phyloP scores from a whole-genome alignment of 2,888 invertebrate genomes.

The Cosmia pyralina region DNA sequence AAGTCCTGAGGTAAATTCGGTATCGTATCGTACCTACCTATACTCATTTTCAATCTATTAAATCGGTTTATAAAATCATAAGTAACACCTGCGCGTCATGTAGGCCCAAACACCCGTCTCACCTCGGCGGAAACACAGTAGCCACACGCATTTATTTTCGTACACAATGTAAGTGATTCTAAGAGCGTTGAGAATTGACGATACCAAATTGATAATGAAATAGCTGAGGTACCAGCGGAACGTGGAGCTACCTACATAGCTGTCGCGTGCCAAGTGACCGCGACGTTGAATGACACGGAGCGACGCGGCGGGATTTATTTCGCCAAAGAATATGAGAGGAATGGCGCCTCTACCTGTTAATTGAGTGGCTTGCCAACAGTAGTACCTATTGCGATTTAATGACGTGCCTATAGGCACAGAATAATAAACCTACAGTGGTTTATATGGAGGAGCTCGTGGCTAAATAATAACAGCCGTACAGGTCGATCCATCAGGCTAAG shows the following conservation, averaged over 20 bases:
- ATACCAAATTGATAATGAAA: conserved; percentile 56
- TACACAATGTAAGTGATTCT: conserved; percentile 47
- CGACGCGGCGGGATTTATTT: conserved; percentile 49
- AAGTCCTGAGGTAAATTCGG: no score
- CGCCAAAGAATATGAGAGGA: conserved; percentile 57
- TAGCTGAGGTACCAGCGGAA: conserved; percentile 24
- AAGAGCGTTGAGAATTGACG: conserved; percentile 57
- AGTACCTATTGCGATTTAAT: conserved; percentile 22
- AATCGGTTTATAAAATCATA: no score
- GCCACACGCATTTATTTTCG: conserved; percentile 41
- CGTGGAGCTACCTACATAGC: conserved; percentile 20
- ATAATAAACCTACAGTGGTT: no score
- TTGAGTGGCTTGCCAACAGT: conserved; percentile 42
- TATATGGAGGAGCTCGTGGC: no score
- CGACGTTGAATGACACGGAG: conserved; percentile 52
- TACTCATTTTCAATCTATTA: no score
- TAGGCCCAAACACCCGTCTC: background rate
- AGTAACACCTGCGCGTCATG: background rate
- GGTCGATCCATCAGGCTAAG: no score
- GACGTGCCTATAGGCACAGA: background rate
- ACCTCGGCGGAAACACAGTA: conserved; percentile 11
- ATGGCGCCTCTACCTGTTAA: conserved; percentile 59
- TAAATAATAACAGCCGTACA: no score
- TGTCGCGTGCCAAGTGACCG: conserved; percentile 50
- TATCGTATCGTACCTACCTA: no score